Evolutionary conservation across 2,113 vertebrate species (phyloP).

Genomic region (Colossoma macropomum): DNA sequence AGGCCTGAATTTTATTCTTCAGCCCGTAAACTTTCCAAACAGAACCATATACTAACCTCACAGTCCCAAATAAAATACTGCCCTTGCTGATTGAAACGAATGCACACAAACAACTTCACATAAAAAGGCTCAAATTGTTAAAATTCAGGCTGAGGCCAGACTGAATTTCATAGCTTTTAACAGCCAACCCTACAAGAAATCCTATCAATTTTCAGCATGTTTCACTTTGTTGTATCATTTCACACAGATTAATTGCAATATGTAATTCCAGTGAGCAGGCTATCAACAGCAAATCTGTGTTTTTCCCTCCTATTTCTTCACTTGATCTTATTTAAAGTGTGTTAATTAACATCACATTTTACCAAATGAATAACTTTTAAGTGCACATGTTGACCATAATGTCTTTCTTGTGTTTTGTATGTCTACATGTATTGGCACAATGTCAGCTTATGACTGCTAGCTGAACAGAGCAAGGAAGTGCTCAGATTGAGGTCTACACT

Average conservation of each 20-base stretch:
- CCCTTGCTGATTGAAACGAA: no score
- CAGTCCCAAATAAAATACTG: neutral
- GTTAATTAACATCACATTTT: neutral
- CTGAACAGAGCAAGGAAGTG: no score
- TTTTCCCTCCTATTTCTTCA: neutral
- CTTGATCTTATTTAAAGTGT: neutral
- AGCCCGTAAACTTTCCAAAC: no score
- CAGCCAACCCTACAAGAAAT: neutral
- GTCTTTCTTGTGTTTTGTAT: neutral
- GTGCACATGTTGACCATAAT: neutral
- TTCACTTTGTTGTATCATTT: neutral
- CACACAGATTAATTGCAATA: neutral
- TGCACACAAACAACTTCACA: no score
- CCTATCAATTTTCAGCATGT: neutral
- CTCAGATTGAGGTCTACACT: no score
- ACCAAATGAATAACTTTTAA: neutral
- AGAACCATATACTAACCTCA: neutral
- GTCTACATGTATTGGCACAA: no score
- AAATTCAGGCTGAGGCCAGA: neutral
- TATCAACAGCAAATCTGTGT: neutral
- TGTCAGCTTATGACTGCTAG: no score
- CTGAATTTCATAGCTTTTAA: neutral
- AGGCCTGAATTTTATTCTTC: no score
- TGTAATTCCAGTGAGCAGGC: neutral
- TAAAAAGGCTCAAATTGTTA: no score